A percentile compares a stretch with the other conserved stretches of the same genome.
Conservation (phyloP, 2,888 invertebrate species). For the Lithodes maja region DNA sequence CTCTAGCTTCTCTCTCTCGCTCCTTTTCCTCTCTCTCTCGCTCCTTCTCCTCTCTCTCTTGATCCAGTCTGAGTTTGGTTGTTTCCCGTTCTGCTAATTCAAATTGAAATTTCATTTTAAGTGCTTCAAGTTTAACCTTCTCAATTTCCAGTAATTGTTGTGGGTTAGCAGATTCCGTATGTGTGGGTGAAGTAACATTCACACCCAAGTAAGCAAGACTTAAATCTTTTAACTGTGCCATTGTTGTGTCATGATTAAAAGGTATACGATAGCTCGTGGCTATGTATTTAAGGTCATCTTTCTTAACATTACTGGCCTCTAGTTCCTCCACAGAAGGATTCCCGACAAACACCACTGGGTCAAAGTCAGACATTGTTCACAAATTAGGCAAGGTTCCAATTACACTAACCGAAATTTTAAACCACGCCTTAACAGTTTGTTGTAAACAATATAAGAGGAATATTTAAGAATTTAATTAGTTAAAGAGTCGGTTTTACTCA, state of each 20-base stretch:
- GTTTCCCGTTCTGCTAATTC: conserved; percentile 9
- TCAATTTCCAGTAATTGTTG: not conserved
- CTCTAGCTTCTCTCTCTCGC: not conserved
- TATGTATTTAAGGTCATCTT: conserved; percentile 31
- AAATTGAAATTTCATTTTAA: conserved; percentile 1
- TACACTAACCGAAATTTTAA: not conserved
- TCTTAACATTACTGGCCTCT: not conserved
- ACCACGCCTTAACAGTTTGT: not conserved
- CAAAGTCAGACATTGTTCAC: not conserved
- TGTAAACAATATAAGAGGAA: not conserved
- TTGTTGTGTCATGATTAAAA: not conserved
- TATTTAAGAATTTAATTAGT: not conserved
- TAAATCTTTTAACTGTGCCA: not conserved
- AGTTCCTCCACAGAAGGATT: conserved; percentile 25
- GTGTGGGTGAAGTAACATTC: not conserved
- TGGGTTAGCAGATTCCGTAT: not conserved
- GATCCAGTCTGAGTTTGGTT: not conserved
- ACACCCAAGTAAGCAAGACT: not conserved
- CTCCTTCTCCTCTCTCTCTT: not conserved
- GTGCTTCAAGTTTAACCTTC: not conserved
- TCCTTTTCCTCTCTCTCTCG: not conserved
- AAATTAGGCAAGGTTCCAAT: not conserved
- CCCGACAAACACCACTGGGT: conserved; percentile 10
- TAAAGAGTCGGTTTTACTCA: not conserved
- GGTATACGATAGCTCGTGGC: conserved; percentile 1